Evolutionary conservation across 1,140 invertebrate genomes (phyloP), one percentile per base, ranked within the genome.

Genomic region (Scaptomyza montana): DNA sequence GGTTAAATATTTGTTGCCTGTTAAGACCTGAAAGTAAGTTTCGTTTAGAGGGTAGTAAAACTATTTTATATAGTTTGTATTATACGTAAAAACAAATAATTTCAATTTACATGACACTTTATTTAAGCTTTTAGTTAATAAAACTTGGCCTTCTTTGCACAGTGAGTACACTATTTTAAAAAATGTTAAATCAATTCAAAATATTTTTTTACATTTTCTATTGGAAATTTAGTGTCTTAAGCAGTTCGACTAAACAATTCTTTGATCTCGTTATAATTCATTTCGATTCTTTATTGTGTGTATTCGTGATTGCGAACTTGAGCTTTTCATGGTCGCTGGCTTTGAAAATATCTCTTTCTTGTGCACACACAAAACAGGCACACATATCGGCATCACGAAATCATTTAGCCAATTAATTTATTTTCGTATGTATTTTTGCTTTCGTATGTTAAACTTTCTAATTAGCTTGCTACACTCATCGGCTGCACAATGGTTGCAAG

Each of bases 381-480:
- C 7, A 39, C 77, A 68, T 67, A 66, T 78, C 65, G 67, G 61
- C 30, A 49, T 64, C 84, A 89, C 85, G 85, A 89, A 80, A 77
- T 74, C 80, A 70, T 64, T 67, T 75, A 54, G 77, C 77, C 85
- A 89, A 84, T 89, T 84, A 89, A 84, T 89, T 84, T 86, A 85
- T 77, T 80, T 79, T 36, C 33, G 63, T 65, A 53, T 78, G 61
- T 46, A 67, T 46, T 69, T 73, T 87, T 87, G 64, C 82, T 84
- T 87, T 87, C 84, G 77, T 75, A 82, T 68, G 70, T 74, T 77
- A 80, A 89, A 84, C 84, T 89, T 89, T 89, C 84, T 89, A 89
- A 89, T 89, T 89, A 67, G 62, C 53, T 51, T 50, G 43, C 12
- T 51, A 46, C 53, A 77, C 12, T 43, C 39, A 5, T n/a, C n/a